Conservation (phyloP, 2,888 invertebrate species). For the Dendrolimus pini region DNA sequence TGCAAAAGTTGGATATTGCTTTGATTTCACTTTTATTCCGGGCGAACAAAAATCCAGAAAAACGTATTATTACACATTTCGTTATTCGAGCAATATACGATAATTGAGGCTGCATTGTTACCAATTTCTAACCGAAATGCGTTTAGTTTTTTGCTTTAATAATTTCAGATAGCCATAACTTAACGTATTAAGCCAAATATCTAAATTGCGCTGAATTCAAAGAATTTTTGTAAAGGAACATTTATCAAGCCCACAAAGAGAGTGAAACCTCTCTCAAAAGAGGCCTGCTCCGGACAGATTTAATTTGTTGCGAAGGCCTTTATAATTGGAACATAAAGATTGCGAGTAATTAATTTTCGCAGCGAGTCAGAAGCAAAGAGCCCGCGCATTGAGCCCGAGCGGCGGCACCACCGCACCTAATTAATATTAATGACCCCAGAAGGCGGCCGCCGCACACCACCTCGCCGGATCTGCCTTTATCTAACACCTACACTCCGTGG, state of each 20-base stretch:
- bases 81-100: constrained; percentile 30
- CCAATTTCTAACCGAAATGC: constrained; percentile 33
- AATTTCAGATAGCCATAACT: constrained; percentile 53
- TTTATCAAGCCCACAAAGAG: constrained; percentile 76
- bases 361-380: constrained; percentile 74
- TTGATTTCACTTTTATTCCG: constrained; percentile 64
- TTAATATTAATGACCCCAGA: constrained; percentile 73
- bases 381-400: constrained; percentile 60
- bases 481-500: constrained; percentile 39
- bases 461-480: constrained; percentile 43
- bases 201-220: constrained; percentile 63
- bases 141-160: constrained; percentile 19
- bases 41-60: constrained; percentile 35
- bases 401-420: constrained; percentile 63
- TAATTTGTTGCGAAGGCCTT: constrained; percentile 77
- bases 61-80: constrained; percentile 66
- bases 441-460: constrained; percentile 42
- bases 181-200: constrained; percentile 56
- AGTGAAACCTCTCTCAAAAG: constrained; percentile 75
- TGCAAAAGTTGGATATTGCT: constrained; percentile 66
- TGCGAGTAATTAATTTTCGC: constrained; percentile 77
- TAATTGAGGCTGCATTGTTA: constrained; percentile 48
- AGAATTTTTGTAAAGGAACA: constrained; percentile 68
- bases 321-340: constrained; percentile 78
- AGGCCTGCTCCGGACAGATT: constrained; percentile 75